phyloP scores from a whole-genome alignment of 1,140 invertebrate genomes.

The Diabrotica virgifera region DNA sequence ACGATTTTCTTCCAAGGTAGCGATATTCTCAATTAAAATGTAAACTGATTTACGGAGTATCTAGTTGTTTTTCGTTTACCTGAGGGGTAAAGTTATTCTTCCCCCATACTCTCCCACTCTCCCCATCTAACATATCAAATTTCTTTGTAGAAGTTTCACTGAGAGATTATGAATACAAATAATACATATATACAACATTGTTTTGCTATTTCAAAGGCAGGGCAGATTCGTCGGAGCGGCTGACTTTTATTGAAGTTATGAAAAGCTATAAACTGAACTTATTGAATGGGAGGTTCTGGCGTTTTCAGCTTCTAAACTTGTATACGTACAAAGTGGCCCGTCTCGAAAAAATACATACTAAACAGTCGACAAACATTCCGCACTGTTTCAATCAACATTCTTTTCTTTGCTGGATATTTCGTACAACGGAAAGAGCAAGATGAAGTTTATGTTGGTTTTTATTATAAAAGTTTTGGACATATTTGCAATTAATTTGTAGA shows the following conservation, averaged over 20 bases:
- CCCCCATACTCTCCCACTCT: too few relatives aligned
- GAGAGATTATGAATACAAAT: background rate
- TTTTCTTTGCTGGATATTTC: background rate
- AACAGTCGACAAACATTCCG: background rate
- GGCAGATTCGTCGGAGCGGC: background rate
- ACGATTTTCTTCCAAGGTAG: too few relatives aligned
- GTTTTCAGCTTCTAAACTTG: background rate
- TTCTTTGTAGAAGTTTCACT: too few relatives aligned
- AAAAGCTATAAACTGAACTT: background rate
- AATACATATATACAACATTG: background rate
- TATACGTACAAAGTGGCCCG: background rate
- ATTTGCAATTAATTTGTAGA: too few relatives aligned
- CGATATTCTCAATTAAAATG: too few relatives aligned
- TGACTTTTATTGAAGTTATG: slow-evolving; percentile 1
- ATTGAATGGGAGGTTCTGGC: slow-evolving; percentile 1
- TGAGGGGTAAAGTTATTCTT: too few relatives aligned
- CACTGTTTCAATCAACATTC: background rate
- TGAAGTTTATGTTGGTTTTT: too few relatives aligned
- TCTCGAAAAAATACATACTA: background rate
- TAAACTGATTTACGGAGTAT: too few relatives aligned
- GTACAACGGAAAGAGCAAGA: too few relatives aligned
- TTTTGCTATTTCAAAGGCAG: background rate
- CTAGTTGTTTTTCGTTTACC: too few relatives aligned
- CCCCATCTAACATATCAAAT: too few relatives aligned
- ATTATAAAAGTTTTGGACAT: too few relatives aligned